Base-by-base conservation (phyloP, 2,113 vertebrate species). In the Laterallus jamaicensis region DNA sequence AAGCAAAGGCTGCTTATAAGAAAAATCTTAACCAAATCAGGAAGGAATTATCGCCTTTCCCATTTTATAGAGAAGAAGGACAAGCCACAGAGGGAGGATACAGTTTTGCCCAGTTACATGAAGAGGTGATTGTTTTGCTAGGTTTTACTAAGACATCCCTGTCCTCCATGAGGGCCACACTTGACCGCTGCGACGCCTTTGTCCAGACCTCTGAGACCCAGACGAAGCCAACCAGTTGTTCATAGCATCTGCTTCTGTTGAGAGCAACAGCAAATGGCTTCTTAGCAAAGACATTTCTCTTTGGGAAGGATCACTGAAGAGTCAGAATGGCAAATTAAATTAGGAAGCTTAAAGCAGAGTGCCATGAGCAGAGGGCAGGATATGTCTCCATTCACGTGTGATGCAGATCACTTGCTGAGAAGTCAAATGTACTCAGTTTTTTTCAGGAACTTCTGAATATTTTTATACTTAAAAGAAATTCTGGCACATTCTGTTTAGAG, bases 241-340 rank as follows among this genome's bases (percentile, higher is more conserved):
- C 62, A 20, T 35, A 86, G n/a, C 32, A 55, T 74, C 91, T 82
- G 37, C 77, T 84, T 84, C 70, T 62, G 32, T 3, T 55, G 70
- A 82, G 12, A 91, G 62, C 37, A 69, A 69, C 28, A 84, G 77
- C 37, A 91, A 92, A 87, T 25, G 29, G 50, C 62, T 77, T 76
- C 88, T 73, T 17, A 89, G 77, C 59, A 82, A 73, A 84, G 67
- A 88, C n/a, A 5, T 35, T 89, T 74, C 81, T 80, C 67, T 94
- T 91, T 87, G 78, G 79, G 50, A 87, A 67, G 47, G 55, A 87
- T 85, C 50, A 25, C 28, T 85, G 81, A 82, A 69, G 77, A 86
- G 74, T 60, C 66, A 83, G 77, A 92, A 91, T 79, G 67, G 56
- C 37, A 96, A 96, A 96, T 92, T 91, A 82, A 93, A 89, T 95